Conservation (phyloP, 2,888 invertebrate genomes). For the Pristionchus exspectatus region DNA sequence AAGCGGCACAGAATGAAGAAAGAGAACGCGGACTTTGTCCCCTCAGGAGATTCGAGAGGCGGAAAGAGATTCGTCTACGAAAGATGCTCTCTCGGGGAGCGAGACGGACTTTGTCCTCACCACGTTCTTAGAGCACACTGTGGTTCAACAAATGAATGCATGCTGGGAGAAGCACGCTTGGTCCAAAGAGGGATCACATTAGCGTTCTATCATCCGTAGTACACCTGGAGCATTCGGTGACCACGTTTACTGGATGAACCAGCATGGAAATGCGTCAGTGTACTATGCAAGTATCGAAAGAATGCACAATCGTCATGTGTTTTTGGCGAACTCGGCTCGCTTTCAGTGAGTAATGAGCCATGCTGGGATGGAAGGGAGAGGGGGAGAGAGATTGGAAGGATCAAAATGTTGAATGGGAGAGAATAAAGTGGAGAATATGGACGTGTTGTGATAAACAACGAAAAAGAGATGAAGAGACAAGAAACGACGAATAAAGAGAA, state of each 20-base stretch:
- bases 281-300: background rate
- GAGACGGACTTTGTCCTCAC: background rate
- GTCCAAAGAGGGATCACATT: no score
- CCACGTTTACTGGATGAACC: background rate
- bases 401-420: conserved; percentile 32
- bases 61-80: background rate
- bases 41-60: background rate
- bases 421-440: background rate
- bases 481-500: conserved; percentile 18
- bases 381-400: background rate
- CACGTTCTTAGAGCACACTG: background rate
- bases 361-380: background rate
- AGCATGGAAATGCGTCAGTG: no score
- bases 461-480: background rate
- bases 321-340: background rate
- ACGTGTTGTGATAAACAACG: conserved; percentile 7
- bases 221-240: background rate
- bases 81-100: background rate
- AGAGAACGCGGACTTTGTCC: background rate
- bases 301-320: background rate
- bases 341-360: background rate
- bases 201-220: no score
- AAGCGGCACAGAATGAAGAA: no score
- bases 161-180: background rate
- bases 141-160: background rate